Evolutionary conservation across 2,888 invertebrate genomes (phyloP).

Genomic region (Nomada lathburiana): DNA sequence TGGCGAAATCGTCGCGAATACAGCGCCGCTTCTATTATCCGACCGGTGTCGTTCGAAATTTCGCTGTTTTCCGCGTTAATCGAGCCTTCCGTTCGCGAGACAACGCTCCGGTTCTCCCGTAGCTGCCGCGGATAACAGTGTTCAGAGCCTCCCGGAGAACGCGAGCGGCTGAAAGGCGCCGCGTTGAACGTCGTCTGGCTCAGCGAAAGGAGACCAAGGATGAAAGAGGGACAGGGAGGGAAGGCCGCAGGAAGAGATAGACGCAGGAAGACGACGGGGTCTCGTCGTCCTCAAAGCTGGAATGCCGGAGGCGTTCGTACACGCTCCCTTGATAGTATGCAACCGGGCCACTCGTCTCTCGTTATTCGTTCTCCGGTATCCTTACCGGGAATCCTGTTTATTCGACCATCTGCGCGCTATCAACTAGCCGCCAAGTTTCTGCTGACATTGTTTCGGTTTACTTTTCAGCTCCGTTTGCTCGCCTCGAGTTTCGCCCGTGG

Average conservation of each 20-base stretch:
- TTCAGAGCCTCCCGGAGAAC: conserved; percentile 20
- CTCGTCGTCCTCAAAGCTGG: conserved; percentile 68
- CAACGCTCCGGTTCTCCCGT: conserved; percentile 18
- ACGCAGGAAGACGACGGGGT: conserved; percentile 38
- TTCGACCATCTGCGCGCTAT: conserved; percentile 53
- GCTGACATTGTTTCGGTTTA: conserved; percentile 43
- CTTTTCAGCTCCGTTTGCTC: conserved; percentile 35
- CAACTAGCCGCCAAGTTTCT: conserved; percentile 50
- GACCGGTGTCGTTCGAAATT: conserved; percentile 19
- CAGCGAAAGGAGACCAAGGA: conserved; percentile 22
- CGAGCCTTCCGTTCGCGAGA: conserved; percentile 12
- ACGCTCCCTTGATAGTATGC: conserved; percentile 46
- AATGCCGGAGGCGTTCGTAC: conserved; percentile 65
- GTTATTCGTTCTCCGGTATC: conserved; percentile 50
- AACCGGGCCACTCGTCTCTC: conserved; percentile 36
- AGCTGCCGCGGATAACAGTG: conserved; percentile 33
- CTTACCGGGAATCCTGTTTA: conserved; percentile 43
- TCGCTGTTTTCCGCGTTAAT: conserved; percentile 39
- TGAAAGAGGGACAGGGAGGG: conserved; percentile 26
- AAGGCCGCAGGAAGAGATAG: conserved; percentile 41
- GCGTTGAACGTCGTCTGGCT: conserved; percentile 28
- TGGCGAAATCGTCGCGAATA: conserved; percentile 15
- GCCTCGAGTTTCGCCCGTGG: background rate
- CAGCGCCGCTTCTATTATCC: conserved; percentile 30
- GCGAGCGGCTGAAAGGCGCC: conserved; percentile 45